A percentile compares a stretch with the other conserved stretches of the same genome.
Conservation (phyloP, 2,797 vertebrate genomes). For the Pangasius krempfi region DNA sequence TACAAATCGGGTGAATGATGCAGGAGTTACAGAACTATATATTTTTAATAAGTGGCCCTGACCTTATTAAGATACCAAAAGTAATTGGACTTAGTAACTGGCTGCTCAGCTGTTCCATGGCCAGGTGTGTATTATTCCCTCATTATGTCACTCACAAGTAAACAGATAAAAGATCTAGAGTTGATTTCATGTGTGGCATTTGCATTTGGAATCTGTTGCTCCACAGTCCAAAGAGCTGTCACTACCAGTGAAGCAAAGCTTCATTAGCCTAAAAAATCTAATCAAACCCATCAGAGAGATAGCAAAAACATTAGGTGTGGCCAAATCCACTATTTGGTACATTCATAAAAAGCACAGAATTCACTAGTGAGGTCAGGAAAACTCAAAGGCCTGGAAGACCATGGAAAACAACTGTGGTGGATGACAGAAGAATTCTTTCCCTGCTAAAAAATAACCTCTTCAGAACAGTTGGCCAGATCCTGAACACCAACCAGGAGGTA, state of each 20-base stretch:
- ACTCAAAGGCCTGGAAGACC: background rate
- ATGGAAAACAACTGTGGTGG: background rate
- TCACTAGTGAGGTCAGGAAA: background rate
- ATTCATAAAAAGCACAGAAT: background rate
- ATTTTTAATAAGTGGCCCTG: background rate
- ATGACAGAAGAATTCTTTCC: background rate
- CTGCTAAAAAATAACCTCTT: too few species aligned
- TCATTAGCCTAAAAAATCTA: background rate
- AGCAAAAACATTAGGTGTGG: slow-evolving; percentile 48
- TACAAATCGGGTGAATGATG: background rate
- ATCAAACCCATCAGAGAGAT: slow-evolving; percentile 15
- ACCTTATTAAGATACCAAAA: background rate
- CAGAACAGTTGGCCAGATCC: background rate
- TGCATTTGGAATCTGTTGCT: background rate
- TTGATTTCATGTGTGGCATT: background rate
- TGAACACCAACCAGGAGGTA: background rate
- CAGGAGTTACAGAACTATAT: background rate
- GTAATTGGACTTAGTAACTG: background rate
- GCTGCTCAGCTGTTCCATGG: background rate
- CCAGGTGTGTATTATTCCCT: background rate
- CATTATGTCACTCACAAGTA: background rate
- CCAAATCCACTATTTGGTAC: slow-evolving; percentile 46
- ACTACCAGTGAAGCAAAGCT: background rate
- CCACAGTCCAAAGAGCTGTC: background rate
- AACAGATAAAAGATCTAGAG: background rate